Base-by-base conservation (phyloP, 2,113 vertebrate species). In the Myrmecobius fasciatus region DNA sequence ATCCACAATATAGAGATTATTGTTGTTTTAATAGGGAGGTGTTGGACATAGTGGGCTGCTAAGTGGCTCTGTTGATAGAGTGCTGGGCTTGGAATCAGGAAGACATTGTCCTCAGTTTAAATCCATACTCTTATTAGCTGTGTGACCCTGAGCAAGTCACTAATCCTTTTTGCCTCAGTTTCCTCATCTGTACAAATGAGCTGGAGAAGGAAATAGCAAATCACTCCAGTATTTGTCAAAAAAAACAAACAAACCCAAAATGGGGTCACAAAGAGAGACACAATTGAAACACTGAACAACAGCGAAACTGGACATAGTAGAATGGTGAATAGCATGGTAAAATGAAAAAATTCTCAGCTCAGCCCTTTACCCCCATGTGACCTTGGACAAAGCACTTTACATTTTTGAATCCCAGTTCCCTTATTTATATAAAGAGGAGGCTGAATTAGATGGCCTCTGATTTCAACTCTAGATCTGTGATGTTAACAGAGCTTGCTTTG, bases 1-100 rank as follows among this genome's bases (percentile, higher is more conserved):
- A 75, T 49, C n/a, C 91, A 89, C n/a, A 48, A 92, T 90, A 88
- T 89, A 94, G 95, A 91, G 75, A 10, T n/a, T n/a, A 31, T 93
- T 97, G 7, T 75, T n/a, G 12, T 75, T 75, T n/a, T 75, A 75
- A n/a, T 75, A n/a, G 31, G 14, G 12, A 67, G 28, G 4, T 36
- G 60, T n/a, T n/a, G 60, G 60, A 67, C 60, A 67, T 67, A 17
- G 31, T 36, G 31, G 31, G 3, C 14, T 17, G 11, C 14, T 67
- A 1, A 17, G 60, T 17, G 31, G 31, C 9, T 5, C 0, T 20
- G 36, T 75, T 36, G 60, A 75, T n/a, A 75, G 36, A n/a, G 4
- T n/a, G 4, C 17, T 75, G 36, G 1, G 14, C 4, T 75, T 75
- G 60, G 36, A n/a, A n/a, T 75, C 31, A n/a, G 14, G 36, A 75